A percentile compares a stretch with the other conserved stretches of the same genome.
Evolutionary conservation across 2,888 invertebrate genomes (phyloP).

Genomic region (Hedychridium roseum): DNA sequence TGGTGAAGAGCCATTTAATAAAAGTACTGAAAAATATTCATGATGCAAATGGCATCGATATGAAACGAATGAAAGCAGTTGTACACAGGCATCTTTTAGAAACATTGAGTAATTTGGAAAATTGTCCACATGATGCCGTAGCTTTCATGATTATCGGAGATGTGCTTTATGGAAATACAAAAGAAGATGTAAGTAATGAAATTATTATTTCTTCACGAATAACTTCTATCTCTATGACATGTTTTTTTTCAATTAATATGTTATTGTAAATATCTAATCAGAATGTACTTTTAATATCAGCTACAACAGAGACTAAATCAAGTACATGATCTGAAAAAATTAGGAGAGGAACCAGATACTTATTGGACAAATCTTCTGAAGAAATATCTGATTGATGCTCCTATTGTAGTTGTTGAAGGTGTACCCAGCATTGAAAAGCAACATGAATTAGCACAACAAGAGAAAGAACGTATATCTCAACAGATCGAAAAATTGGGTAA

Average conservation of each 20-base stretch:
- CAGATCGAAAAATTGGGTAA: slow-evolving; percentile 74
- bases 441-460: slow-evolving; percentile 74
- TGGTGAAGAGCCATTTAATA: slow-evolving; percentile 70
- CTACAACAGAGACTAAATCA: slow-evolving; percentile 76
- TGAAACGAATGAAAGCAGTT: slow-evolving; percentile 77
- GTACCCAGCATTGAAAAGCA: slow-evolving; percentile 73
- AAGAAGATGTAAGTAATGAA: slow-evolving; percentile 72
- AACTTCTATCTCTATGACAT: no score
- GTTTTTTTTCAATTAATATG: no score
- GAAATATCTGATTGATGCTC: slow-evolving; percentile 73
- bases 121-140: slow-evolving; percentile 78
- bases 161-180: slow-evolving; percentile 79
- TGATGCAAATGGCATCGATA: slow-evolving; percentile 70
- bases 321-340: slow-evolving; percentile 69
- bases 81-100: slow-evolving; percentile 77
- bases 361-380: slow-evolving; percentile 80
- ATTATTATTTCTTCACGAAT: slow-evolving; percentile 9
- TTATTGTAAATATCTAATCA: no score
- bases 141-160: slow-evolving; percentile 84
- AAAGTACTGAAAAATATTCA: slow-evolving; percentile 65
- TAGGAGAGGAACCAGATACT: slow-evolving; percentile 69
- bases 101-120: slow-evolving; percentile 76
- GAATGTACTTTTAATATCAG: slow-evolving; percentile 65
- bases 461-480: slow-evolving; percentile 74
- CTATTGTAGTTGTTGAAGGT: slow-evolving; percentile 71